Conservation (phyloP, 2,888 invertebrate genomes). For the Cryptops parisi region DNA sequence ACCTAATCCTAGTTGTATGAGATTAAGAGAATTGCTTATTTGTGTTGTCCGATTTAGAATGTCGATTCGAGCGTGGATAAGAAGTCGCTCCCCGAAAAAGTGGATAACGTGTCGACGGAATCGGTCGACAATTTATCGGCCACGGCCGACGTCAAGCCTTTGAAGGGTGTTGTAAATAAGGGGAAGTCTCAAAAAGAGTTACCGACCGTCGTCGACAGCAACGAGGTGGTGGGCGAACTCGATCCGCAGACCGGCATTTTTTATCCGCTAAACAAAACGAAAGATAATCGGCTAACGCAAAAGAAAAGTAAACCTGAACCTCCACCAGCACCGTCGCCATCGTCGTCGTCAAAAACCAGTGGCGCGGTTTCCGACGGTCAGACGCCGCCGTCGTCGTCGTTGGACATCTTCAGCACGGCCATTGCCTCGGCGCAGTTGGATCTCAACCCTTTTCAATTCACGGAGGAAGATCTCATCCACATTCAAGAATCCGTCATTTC, state of each 20-base stretch:
- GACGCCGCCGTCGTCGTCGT: conserved; percentile 18
- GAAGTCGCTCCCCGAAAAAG: too few species aligned
- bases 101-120: too few species aligned
- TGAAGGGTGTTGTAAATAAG: neutral
- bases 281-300: neutral
- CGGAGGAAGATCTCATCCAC: conserved; percentile 10
- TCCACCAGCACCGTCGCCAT: neutral
- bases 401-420: conserved; percentile 42
- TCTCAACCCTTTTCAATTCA: conserved; percentile 9
- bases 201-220: too few species aligned
- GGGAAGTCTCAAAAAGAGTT: neutral
- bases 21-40: too few species aligned
- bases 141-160: too few species aligned
- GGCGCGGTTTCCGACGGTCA: neutral
- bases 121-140: too few species aligned
- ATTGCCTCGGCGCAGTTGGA: conserved; percentile 33
- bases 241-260: conserved; percentile 19
- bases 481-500: neutral
- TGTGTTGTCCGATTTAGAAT: too few species aligned
- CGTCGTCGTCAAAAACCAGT: conserved; percentile 19
- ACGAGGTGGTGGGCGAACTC: conserved; percentile 13
- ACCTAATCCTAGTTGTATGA: too few species aligned
- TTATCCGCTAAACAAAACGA: conserved; percentile 3
- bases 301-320: neutral
- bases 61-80: too few species aligned